Conservation (phyloP, 2,888 invertebrate genomes). For the Capitulum mitella region DNA sequence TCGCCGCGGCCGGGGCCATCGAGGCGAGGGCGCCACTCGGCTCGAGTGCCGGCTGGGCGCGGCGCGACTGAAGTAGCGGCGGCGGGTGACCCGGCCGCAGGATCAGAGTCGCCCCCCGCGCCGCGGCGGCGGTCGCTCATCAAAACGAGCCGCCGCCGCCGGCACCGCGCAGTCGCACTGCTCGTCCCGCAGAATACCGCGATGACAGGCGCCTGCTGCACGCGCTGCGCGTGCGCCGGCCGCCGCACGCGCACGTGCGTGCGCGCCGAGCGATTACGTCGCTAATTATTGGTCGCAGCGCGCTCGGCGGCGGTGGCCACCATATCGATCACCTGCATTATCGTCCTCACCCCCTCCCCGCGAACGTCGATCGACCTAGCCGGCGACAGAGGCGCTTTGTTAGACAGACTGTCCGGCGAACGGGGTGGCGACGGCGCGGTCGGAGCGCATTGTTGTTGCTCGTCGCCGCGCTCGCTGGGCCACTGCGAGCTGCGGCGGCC, state of each 20-base stretch:
- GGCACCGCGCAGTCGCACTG: too few species aligned
- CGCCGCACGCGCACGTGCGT: background rate
- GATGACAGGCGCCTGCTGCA: background rate
- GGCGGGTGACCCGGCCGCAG: too few species aligned
- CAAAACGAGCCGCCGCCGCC: background rate
- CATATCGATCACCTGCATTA: background rate
- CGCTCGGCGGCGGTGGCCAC: background rate
- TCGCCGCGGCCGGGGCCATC: too few species aligned
- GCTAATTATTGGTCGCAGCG: background rate
- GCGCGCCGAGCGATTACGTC: background rate
- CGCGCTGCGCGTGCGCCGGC: background rate
- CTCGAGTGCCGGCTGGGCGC: too few species aligned
- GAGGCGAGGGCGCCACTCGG: too few species aligned
- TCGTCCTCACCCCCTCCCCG: background rate
- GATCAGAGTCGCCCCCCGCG: too few species aligned
- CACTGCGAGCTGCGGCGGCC: background rate
- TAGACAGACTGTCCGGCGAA: background rate
- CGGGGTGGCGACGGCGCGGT: background rate
- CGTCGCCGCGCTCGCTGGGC: background rate
- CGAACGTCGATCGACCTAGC: background rate
- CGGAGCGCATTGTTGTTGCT: background rate
- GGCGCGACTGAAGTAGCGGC: too few species aligned
- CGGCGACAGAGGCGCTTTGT: constrained; percentile 3
- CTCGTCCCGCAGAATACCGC: too few species aligned
- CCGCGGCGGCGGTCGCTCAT: too few species aligned